Percentiles rank a stretch among this genome's conserved stretches.
Conservation (phyloP, 2,113 vertebrate species). For the Peromyscus polionotus region DNA sequence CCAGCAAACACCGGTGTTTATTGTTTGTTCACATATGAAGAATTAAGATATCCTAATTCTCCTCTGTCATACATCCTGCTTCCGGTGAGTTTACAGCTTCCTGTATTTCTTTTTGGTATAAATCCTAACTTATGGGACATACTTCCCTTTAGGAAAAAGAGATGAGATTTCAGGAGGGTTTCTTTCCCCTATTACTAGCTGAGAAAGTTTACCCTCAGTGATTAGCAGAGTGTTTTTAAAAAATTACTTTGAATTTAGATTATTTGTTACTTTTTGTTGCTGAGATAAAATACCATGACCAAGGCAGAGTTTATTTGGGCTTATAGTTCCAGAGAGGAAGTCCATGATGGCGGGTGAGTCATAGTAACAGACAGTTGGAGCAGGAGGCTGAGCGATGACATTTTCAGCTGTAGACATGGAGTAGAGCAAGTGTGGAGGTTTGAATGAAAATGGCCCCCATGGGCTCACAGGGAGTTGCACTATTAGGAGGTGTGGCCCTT, state of each 20-base stretch:
- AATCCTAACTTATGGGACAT: constrained; percentile 71
- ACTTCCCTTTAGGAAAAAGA: constrained; percentile 5
- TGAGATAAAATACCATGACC: neutral
- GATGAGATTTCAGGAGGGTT: neutral
- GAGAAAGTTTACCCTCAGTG: neutral
- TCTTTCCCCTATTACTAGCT: neutral
- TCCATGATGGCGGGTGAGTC: too few species aligned
- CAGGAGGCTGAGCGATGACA: neutral
- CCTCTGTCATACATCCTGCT: neutral
- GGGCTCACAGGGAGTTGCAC: neutral
- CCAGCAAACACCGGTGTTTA: neutral
- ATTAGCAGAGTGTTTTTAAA: neutral
- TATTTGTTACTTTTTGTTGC: neutral
- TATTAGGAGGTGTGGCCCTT: neutral
- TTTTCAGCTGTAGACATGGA: neutral
- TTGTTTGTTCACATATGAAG: constrained; percentile 70
- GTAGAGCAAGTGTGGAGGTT: neutral
- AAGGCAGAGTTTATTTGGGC: neutral
- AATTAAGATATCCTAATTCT: constrained; percentile 72
- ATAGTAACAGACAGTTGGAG: neutral
- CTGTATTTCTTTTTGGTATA: constrained; percentile 80
- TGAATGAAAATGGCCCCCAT: neutral
- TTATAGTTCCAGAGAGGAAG: neutral
- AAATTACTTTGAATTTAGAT: constrained; percentile 35
- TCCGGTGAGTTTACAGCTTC: constrained; percentile 78